Percentiles rank a stretch among this genome's conserved stretches.
These are phyloP conservation scores for Spodoptera exigua DNA, from an alignment of 2,888 invertebrate genomes.

Conservation along the genomic window DNA sequence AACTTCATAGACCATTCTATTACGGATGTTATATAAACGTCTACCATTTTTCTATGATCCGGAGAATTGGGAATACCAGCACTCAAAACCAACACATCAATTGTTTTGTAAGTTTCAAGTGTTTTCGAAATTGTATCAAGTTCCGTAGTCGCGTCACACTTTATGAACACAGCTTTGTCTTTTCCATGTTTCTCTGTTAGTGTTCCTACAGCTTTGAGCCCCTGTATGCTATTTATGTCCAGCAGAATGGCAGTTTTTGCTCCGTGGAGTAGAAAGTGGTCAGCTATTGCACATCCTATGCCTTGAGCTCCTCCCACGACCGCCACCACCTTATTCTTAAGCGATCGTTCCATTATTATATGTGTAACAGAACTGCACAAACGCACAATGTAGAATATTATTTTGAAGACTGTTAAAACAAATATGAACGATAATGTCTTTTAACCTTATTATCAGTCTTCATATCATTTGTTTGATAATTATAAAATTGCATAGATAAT, in stretches of 20 bases:
- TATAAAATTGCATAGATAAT: too few relatives aligned
- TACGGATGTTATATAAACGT: conserved; percentile 39
- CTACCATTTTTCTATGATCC: conserved; percentile 11
- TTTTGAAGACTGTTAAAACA: too few relatives aligned
- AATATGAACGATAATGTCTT: too few relatives aligned
- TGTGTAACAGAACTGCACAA: too few relatives aligned
- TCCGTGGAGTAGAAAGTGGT: conserved; percentile 79
- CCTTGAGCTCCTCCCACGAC: conserved; percentile 89
- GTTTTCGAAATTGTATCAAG: conserved; percentile 28
- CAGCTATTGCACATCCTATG: conserved; percentile 84
- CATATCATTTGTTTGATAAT: too few relatives aligned
- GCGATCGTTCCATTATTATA: conserved; percentile 48
- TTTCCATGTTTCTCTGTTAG: conserved; percentile 37
- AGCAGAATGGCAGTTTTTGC: conserved; percentile 54
- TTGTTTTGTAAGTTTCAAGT: conserved; percentile 22
- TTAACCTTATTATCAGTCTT: too few relatives aligned
- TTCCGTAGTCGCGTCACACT: conserved; percentile 60
- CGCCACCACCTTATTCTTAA: conserved; percentile 62
- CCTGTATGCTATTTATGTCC: conserved; percentile 41
- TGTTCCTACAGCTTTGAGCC: conserved; percentile 17
- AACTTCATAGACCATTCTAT: conserved; percentile 75
- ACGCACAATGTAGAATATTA: too few relatives aligned
- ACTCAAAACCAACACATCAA: conserved; percentile 43
- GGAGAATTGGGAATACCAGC: conserved; percentile 25
- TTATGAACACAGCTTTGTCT: conserved; percentile 49